These are phyloP conservation scores for Patella vulgata DNA, from an alignment of 1,140 invertebrate genomes.

Conservation along the genomic window DNA sequence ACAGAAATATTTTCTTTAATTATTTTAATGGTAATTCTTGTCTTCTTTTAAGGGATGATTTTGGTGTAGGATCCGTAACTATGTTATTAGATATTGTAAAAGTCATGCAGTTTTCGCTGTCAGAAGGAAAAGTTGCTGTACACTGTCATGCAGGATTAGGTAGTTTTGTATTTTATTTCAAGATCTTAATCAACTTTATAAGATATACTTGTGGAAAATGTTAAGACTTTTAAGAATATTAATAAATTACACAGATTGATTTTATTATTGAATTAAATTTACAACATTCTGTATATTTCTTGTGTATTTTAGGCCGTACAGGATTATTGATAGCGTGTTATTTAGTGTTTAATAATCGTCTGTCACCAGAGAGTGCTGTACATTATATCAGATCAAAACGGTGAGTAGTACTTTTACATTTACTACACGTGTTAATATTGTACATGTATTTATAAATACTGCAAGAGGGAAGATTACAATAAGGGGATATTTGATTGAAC, in stretches of 20 bases:
- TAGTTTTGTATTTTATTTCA: slow-evolving; percentile 16
- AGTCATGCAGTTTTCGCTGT: slow-evolving; percentile 84
- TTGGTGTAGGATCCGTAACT: slow-evolving; percentile 79
- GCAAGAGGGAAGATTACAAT: too few relatives aligned
- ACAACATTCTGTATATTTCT: too few relatives aligned
- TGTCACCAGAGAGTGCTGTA: slow-evolving; percentile 82
- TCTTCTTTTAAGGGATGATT: slow-evolving; percentile 76
- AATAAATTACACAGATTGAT: too few relatives aligned
- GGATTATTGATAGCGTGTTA: slow-evolving; percentile 89
- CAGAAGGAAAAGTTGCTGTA: slow-evolving; percentile 85
- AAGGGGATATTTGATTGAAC: too few relatives aligned
- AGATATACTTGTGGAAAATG: too few relatives aligned
- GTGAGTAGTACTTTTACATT: slow-evolving; percentile 22
- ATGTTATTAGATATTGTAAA: slow-evolving; percentile 87
- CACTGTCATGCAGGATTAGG: slow-evolving; percentile 92
- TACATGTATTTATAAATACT: background rate
- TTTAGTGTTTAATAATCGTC: slow-evolving; percentile 81
- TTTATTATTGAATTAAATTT: too few relatives aligned
- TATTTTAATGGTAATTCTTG: too few relatives aligned
- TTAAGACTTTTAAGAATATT: too few relatives aligned
- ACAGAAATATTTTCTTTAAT: too few relatives aligned
- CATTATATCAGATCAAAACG: slow-evolving; percentile 82
- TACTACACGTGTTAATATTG: background rate
- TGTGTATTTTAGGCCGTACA: slow-evolving; percentile 80
- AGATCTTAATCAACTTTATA: background rate